Evolutionary conservation across 2,797 vertebrate genomes (phyloP).

Genomic region (Spinus olivaceus): DNA sequence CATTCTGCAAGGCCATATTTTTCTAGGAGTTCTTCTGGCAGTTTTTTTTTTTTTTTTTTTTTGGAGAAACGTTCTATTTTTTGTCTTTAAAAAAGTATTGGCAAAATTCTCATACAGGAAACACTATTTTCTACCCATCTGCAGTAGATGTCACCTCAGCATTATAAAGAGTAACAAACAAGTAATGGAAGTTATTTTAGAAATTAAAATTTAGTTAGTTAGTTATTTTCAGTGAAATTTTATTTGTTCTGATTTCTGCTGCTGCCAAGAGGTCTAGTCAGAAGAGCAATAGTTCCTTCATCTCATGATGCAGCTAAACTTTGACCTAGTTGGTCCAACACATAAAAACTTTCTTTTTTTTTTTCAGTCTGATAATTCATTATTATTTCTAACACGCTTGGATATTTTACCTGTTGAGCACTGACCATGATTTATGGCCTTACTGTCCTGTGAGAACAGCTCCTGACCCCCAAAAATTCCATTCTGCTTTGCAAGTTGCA

Average conservation of each 20-base stretch:
- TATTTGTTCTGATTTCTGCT: not conserved
- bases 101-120: not conserved
- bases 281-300: not conserved
- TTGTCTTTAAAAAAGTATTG: not conserved
- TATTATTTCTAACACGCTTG: not conserved
- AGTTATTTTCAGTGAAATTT: not conserved
- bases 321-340: not conserved
- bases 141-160: not conserved
- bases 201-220: not conserved
- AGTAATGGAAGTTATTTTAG: not conserved
- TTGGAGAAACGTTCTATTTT: not conserved
- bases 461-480: not conserved
- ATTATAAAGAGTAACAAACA: not conserved
- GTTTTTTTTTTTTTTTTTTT: not conserved
- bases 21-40: not conserved
- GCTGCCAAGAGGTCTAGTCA: not conserved
- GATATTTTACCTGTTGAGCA: not conserved
- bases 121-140: not conserved
- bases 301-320: not conserved
- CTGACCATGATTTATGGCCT: not conserved
- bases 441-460: not conserved
- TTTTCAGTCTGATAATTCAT: not conserved
- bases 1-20: fast-evolving
- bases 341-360: not conserved
- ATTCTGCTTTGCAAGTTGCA: not conserved